Conservation (phyloP, 2,797 vertebrate genomes). For the Hippoglossus hippoglossus region DNA sequence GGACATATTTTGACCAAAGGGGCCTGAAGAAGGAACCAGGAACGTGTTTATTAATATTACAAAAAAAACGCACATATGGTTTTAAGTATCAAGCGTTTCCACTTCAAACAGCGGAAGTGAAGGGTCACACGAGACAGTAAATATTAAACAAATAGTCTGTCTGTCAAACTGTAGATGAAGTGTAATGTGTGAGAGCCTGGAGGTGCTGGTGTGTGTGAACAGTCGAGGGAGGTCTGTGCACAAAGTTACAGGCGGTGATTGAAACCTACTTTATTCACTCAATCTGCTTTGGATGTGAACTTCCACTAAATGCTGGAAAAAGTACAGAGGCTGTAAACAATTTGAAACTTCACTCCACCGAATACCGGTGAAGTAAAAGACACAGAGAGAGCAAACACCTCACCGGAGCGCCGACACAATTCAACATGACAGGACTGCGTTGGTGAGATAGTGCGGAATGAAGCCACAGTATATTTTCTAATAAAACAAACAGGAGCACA, state of each 20-base stretch:
- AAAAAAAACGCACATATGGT: too few species aligned
- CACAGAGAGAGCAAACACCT: constrained; percentile 11
- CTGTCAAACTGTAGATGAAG: background rate
- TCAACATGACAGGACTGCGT: constrained; percentile 15
- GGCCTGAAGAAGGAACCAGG: background rate
- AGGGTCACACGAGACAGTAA: background rate
- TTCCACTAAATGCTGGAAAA: constrained; percentile 1
- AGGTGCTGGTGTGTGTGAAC: background rate
- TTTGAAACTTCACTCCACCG: background rate
- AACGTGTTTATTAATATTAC: background rate
- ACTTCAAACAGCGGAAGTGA: background rate
- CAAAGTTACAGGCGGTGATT: background rate
- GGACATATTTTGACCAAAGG: background rate
- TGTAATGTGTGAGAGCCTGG: background rate
- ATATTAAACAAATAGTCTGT: background rate
- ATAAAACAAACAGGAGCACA: constrained; percentile 35
- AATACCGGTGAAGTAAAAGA: constrained; percentile 16
- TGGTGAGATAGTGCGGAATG: constrained; percentile 7
- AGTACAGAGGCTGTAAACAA: constrained; percentile 15
- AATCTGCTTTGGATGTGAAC: constrained; percentile 3
- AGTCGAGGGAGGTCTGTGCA: background rate
- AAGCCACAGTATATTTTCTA: constrained; percentile 23
- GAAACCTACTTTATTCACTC: constrained; percentile 1
- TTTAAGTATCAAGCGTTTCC: background rate
- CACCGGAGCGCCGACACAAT: constrained; percentile 15